These are phyloP conservation scores for Caenorhabditis sp. DNA, from an alignment of 2,888 invertebrate species.

Conservation along the genomic window DNA sequence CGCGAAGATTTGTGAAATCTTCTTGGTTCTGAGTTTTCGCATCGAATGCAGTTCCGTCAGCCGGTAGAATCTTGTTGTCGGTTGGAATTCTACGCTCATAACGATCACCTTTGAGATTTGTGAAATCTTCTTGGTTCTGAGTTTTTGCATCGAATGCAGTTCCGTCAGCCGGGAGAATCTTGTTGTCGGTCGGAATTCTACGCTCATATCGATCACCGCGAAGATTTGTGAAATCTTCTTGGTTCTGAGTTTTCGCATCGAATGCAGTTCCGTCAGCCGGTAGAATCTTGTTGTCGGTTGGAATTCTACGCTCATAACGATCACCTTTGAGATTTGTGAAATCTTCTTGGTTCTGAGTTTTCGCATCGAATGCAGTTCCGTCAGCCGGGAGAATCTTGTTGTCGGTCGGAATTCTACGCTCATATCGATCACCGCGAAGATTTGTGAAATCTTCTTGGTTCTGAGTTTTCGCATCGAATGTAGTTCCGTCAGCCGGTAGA, in stretches of 20 bases:
- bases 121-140: slow-evolving; percentile 9
- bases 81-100: not conserved
- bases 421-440: slow-evolving; percentile 2
- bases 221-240: slow-evolving; percentile 3
- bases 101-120: slow-evolving; percentile 1
- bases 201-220: slow-evolving; percentile 1
- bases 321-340: slow-evolving; percentile 3
- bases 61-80: not conserved
- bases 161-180: not conserved
- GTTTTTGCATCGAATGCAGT: not conserved
- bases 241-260: slow-evolving; percentile 1
- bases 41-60: slow-evolving; percentile 2
- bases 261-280: slow-evolving; percentile 1
- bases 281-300: not conserved
- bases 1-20: slow-evolving; percentile 2
- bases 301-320: not conserved
- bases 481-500: not conserved
- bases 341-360: slow-evolving; percentile 9
- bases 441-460: slow-evolving; percentile 5
- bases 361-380: not conserved
- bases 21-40: slow-evolving; percentile 4
- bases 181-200: slow-evolving; percentile 1
- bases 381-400: slow-evolving; percentile 1
- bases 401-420: not conserved
- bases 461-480: slow-evolving; percentile 1